Conservation (phyloP, 1,140 invertebrate species). For the Drosophila sp. region DNA sequence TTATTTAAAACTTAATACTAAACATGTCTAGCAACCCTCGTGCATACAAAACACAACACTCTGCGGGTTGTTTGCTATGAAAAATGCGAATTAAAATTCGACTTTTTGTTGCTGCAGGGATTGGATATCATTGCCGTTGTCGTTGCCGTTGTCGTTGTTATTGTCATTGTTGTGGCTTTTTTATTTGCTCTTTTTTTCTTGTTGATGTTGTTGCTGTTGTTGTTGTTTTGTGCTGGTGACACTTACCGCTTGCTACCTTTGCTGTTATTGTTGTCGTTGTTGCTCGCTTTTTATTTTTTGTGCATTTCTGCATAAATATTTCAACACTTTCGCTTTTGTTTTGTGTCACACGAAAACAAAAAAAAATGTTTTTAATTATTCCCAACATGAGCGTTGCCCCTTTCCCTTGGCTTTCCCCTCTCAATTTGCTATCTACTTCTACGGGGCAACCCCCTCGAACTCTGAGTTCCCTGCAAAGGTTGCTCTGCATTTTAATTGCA, state of each 20-base stretch:
- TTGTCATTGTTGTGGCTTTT: constrained; percentile 17
- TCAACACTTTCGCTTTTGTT: constrained; percentile 83
- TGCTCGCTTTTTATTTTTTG: constrained; percentile 36
- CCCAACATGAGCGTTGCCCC: constrained; percentile 58
- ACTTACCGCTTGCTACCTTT: constrained; percentile 22
- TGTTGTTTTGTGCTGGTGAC: constrained; percentile 25
- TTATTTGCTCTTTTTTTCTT: too few relatives aligned
- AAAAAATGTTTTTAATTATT: constrained; percentile 78
- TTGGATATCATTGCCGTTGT: constrained; percentile 40
- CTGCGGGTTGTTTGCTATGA: constrained; percentile 48
- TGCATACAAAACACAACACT: constrained; percentile 8
- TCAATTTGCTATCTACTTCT: too few relatives aligned
- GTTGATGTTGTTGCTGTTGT: constrained; percentile 35
- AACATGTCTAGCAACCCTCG: constrained; percentile 43
- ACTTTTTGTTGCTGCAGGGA: constrained; percentile 39
- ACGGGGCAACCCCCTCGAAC: background rate
- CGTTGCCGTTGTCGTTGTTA: constrained; percentile 26
- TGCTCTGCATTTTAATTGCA: constrained; percentile 79
- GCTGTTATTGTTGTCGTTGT: constrained; percentile 18
- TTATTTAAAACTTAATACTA: background rate
- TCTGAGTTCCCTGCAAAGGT: constrained; percentile 38
- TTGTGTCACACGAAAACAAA: constrained; percentile 50
- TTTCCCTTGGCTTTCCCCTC: background rate
- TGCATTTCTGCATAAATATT: constrained; percentile 82
- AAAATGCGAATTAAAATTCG: constrained; percentile 74